phyloP scores from a whole-genome alignment of 2,797 vertebrate genomes.

The Sebastes baramenuke region DNA sequence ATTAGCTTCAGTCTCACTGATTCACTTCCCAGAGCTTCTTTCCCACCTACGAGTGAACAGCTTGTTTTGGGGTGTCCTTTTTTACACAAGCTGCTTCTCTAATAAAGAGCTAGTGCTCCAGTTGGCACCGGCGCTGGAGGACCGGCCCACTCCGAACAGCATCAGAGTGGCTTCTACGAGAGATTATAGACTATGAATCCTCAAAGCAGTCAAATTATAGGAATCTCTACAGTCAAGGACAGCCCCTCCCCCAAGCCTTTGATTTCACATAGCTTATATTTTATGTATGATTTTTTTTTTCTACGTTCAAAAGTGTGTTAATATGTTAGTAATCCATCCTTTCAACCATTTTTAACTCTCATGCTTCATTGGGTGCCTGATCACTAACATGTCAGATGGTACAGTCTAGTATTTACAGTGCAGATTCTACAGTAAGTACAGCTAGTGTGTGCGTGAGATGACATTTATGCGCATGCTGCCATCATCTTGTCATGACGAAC shows the following conservation, averaged over 20 bases:
- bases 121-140: slow-evolving; percentile 11
- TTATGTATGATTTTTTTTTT: slow-evolving; percentile 12
- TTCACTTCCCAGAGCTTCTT: background rate
- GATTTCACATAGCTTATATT: slow-evolving; percentile 28
- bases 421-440: slow-evolving; percentile 33
- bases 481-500: background rate
- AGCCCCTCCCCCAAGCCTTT: background rate
- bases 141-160: background rate
- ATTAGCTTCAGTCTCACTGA: slow-evolving; percentile 7
- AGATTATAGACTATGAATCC: background rate
- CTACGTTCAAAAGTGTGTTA: slow-evolving; percentile 4
- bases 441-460: background rate
- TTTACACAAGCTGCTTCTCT: slow-evolving; percentile 14
- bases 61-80: slow-evolving; percentile 9
- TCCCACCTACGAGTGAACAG: slow-evolving; percentile 13
- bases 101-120: slow-evolving; percentile 31
- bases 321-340: slow-evolving; percentile 20
- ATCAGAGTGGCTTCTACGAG: background rate
- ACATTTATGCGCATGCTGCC: slow-evolving; percentile 21
- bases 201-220: slow-evolving; percentile 6
- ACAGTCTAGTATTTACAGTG: background rate
- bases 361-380: slow-evolving; percentile 24
- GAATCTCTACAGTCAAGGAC: slow-evolving; percentile 1
- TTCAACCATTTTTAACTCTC: background rate
- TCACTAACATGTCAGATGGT: slow-evolving; percentile 17